Evolutionary conservation across 2,888 invertebrate genomes (phyloP).

Genomic region (Cosmia trapezina): DNA sequence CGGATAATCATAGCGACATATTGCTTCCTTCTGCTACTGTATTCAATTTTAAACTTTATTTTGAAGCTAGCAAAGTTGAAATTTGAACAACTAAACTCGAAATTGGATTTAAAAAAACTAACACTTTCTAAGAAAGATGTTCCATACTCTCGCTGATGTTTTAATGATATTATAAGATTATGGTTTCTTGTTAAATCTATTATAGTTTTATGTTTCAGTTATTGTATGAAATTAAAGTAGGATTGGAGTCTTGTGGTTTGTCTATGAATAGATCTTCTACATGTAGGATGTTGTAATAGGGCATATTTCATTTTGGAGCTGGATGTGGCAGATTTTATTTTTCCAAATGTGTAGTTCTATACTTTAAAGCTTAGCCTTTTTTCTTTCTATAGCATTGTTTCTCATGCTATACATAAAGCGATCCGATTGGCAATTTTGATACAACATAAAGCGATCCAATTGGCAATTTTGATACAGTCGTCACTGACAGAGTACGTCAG

Average conservation of each 20-base stretch:
- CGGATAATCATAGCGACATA: conserved; percentile 45
- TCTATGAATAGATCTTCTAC: neutral
- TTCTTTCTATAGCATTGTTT: too few species aligned
- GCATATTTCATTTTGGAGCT: neutral
- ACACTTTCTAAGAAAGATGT: conserved; percentile 52
- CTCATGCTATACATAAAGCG: too few species aligned
- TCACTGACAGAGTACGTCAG: too few species aligned
- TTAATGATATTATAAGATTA: conserved; percentile 58
- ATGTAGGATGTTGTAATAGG: neutral
- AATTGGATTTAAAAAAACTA: conserved; percentile 38
- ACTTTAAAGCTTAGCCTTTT: neutral
- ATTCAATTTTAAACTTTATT: conserved; percentile 30
- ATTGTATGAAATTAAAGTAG: conserved; percentile 17
- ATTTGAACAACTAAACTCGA: neutral
- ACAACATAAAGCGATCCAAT: too few species aligned
- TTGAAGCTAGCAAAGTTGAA: fast-evolving
- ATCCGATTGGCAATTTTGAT: too few species aligned
- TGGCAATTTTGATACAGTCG: too few species aligned
- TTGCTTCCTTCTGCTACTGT: conserved; percentile 20
- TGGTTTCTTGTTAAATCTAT: conserved; percentile 59
- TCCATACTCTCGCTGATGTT: conserved; percentile 40
- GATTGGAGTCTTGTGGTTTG: conserved; percentile 2
- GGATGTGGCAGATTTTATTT: neutral
- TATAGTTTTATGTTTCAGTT: conserved; percentile 45
- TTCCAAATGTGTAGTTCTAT: too few species aligned